Base-by-base conservation (phyloP, 2,113 vertebrate species). In the Lucifuga dentata region DNA sequence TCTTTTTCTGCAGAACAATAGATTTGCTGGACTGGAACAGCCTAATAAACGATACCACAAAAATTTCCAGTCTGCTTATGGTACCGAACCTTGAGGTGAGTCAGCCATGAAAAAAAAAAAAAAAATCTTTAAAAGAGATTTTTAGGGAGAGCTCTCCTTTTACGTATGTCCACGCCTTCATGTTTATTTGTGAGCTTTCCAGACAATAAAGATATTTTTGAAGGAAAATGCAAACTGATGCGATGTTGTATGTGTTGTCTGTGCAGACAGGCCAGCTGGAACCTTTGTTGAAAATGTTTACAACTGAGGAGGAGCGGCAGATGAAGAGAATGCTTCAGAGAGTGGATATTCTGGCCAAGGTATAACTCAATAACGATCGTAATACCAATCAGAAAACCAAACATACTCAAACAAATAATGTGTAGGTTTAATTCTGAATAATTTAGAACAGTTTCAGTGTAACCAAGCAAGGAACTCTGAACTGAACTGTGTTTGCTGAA, bases 301-400 rank as follows among this genome's bases (percentile, higher is more conserved):
- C 94, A 0, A 78, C 93, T 41, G 95, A 98, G 78, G 96, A 99
- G 65, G 95, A 98, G 33, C 83, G 65, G 48, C 98, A 99, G 92
- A 95, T 98, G 97, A 95, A 94, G 33, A 91, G 97, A 52, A 94
- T 98, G 92, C 86, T 99, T 5, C 96, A 98, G 84, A 93, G 95
- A 61, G 89, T 98, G 81, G 96, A 97, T 0, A 2, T 95, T 20
- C 90, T 98, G 10, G 96, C 95, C 16, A 95, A 95, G 88, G 97
- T 98, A 19, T 80, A 56, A 4, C 13, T 11, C 3, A 11, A 17
- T 9, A 29, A 29, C 26, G n/a, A n/a, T n/a, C n/a, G n/a, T n/a
- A n/a, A n/a, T n/a, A n/a, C n/a, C n/a, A n/a, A n/a, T n/a, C n/a
- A n/a, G n/a, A n/a, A n/a, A n/a, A n/a, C n/a, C n/a, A n/a, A n/a